Conservation (phyloP, 2,888 invertebrate species). For the Micropterix aruncella region DNA sequence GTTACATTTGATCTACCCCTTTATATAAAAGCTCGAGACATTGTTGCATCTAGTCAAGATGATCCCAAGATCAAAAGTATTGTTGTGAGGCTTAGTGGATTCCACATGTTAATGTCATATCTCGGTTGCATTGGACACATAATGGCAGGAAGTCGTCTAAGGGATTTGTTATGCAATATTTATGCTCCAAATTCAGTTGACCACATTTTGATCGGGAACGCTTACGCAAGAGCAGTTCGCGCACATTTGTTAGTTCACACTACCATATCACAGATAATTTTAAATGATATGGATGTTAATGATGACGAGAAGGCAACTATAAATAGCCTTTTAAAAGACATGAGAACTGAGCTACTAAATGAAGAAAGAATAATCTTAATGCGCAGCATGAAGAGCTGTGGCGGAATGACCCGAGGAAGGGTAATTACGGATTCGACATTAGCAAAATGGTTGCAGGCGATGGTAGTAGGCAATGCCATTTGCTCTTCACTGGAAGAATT, state of each 20-base stretch:
- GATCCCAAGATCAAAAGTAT: no score
- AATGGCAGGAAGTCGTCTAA: slow-evolving; percentile 4
- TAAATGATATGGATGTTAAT: slow-evolving; percentile 4
- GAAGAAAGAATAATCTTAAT: slow-evolving; percentile 1
- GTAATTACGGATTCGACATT: no score
- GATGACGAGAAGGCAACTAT: slow-evolving; percentile 2
- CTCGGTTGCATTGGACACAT: slow-evolving; percentile 1
- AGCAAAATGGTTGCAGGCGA: no score
- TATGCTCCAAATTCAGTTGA: background rate
- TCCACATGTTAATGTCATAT: background rate
- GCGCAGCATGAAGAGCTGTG: no score
- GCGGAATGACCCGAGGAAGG: no score
- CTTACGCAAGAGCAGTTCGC: background rate
- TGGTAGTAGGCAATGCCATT: no score
- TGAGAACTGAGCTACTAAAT: background rate
- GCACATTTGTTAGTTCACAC: slow-evolving; percentile 2
- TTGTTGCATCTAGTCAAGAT: no score
- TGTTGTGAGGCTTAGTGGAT: background rate
- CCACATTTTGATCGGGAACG: background rate
- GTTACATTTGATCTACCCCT: no score
- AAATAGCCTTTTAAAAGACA: slow-evolving; percentile 4
- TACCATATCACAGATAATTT: slow-evolving; percentile 5
- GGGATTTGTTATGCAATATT: slow-evolving; percentile 1
- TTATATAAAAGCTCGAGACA: no score
- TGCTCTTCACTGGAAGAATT: no score